These are phyloP conservation scores for Tiphia femorata DNA, from an alignment of 2,888 invertebrate genomes.

Conservation along the genomic window DNA sequence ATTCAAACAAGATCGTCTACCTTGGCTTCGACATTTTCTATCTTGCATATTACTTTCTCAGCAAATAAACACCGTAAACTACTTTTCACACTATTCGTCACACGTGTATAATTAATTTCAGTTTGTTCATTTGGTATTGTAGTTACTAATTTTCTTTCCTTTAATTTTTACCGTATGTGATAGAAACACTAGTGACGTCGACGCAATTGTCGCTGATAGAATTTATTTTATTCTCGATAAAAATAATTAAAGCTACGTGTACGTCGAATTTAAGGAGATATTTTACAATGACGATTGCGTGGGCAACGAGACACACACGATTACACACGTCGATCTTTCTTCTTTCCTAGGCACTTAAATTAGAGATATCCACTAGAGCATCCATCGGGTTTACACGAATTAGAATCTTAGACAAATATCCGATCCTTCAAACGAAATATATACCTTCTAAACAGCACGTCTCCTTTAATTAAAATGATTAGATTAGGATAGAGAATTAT, in stretches of 20 bases:
- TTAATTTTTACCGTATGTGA: neutral
- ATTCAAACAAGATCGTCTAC: neutral
- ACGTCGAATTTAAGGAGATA: too few relatives aligned
- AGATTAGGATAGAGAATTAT: conserved; percentile 39
- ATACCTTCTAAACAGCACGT: conserved; percentile 42
- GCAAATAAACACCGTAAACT: neutral
- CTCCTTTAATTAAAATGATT: conserved; percentile 37
- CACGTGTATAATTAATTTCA: neutral
- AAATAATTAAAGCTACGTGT: too few relatives aligned
- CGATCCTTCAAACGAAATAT: conserved; percentile 21
- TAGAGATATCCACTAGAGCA: conserved; percentile 38
- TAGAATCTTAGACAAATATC: conserved; percentile 35
- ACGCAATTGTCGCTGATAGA: too few relatives aligned
- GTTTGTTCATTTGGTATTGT: conserved; percentile 1
- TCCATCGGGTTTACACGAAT: conserved; percentile 30
- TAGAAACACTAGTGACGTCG: too few relatives aligned
- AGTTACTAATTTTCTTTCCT: neutral
- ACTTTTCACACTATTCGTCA: neutral
- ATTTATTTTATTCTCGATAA: neutral
- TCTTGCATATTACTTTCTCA: neutral
- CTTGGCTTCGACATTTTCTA: neutral
- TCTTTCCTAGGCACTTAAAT: conserved; percentile 40
- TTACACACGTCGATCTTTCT: conserved; percentile 32
- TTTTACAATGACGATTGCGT: conserved; percentile 26
- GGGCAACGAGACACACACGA: conserved; percentile 9